Evolutionary conservation across 2,113 vertebrate species (phyloP).

Genomic region (Carlito syrichta): DNA sequence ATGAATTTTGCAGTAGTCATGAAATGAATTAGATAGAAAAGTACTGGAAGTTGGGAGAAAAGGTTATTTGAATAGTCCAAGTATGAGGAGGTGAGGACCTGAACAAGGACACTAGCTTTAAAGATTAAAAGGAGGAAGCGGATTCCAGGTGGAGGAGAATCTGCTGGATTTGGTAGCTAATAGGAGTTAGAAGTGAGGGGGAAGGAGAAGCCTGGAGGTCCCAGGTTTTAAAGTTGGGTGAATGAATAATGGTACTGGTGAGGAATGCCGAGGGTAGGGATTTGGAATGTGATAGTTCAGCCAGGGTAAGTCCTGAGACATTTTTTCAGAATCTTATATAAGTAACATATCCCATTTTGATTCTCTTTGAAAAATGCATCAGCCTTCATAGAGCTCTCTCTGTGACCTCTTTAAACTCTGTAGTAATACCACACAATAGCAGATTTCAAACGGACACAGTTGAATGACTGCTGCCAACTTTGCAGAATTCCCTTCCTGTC

Average conservation of each 20-base stretch:
- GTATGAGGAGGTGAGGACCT: neutral
- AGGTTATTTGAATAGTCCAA: neutral
- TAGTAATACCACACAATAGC: rapidly evolving
- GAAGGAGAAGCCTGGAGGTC: neutral
- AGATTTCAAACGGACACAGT: neutral
- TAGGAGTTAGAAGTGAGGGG: neutral
- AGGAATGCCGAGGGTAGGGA: no score
- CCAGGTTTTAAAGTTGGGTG: neutral
- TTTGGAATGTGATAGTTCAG: neutral
- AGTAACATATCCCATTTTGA: neutral
- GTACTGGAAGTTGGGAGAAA: neutral
- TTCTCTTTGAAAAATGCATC: neutral
- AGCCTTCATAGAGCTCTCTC: neutral
- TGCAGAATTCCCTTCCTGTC: slow-evolving; percentile 38
- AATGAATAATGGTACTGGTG: neutral
- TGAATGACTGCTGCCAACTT: neutral
- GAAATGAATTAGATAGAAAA: neutral
- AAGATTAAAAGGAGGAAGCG: no score
- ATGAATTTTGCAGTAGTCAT: neutral
- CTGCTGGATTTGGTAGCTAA: neutral
- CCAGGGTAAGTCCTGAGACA: neutral
- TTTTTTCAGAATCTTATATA: neutral
- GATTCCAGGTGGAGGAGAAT: neutral
- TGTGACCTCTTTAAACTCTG: neutral
- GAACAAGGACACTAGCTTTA: neutral